Conservation (phyloP, 2,797 vertebrate species). For the Acanthurus lineatus region DNA sequence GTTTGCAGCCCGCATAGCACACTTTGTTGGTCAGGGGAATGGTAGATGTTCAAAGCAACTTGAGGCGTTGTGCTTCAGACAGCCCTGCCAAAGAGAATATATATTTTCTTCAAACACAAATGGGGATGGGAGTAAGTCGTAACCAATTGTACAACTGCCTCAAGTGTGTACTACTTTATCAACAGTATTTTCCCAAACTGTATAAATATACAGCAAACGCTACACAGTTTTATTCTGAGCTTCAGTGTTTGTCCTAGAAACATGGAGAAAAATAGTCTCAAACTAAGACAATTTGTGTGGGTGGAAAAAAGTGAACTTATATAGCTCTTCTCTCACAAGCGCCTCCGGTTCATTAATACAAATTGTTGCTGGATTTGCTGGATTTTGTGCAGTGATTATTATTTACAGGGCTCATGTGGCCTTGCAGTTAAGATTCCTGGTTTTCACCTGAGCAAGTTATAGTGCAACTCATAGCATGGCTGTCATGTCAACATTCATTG, state of each 20-base stretch:
- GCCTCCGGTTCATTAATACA: neutral
- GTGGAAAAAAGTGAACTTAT: conserved; percentile 2
- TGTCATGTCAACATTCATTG: too few species aligned
- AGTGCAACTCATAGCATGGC: too few species aligned
- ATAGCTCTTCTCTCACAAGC: neutral
- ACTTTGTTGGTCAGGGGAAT: conserved; percentile 46
- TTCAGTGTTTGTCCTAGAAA: conserved; percentile 31
- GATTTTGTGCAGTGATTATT: neutral
- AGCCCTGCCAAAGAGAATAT: conserved; percentile 52
- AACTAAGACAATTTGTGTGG: neutral
- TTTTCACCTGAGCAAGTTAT: too few species aligned
- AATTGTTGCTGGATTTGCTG: neutral
- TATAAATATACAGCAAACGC: conserved; percentile 27
- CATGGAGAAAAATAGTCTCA: neutral
- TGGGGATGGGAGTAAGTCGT: conserved; percentile 48
- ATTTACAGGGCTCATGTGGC: too few species aligned
- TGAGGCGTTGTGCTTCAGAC: conserved; percentile 51
- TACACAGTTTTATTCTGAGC: conserved; percentile 16
- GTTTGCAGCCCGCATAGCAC: conserved; percentile 39
- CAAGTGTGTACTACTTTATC: conserved; percentile 45
- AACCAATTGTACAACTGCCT: conserved; percentile 49
- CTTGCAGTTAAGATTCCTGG: too few species aligned
- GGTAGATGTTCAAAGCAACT: conserved; percentile 61
- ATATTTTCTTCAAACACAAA: conserved; percentile 51
- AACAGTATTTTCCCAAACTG: conserved; percentile 26